phyloP scores from a whole-genome alignment of 2,888 invertebrate species.

The Pseudanteris insignis region DNA sequence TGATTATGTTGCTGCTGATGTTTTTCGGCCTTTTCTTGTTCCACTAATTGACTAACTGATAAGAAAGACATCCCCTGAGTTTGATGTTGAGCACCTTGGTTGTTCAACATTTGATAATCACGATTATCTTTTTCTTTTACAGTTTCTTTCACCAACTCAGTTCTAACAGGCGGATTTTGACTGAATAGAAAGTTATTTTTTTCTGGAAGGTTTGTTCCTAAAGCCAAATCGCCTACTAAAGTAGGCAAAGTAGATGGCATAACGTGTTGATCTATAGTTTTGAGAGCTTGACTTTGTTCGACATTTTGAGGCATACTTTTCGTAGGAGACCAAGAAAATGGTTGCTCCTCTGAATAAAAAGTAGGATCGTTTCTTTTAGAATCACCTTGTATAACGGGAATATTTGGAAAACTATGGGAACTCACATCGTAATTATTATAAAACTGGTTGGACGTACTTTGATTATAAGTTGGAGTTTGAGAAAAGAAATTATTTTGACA shows the following conservation, averaged over 20 bases:
- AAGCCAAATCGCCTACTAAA: slow-evolving; percentile 72
- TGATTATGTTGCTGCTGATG: slow-evolving; percentile 53
- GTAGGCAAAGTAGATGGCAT: slow-evolving; percentile 71
- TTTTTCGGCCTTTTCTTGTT: slow-evolving; percentile 67
- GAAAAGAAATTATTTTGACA: slow-evolving; percentile 63
- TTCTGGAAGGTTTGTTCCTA: slow-evolving; percentile 64
- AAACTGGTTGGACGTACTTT: slow-evolving; percentile 60
- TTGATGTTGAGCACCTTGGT: slow-evolving; percentile 61
- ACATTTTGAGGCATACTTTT: slow-evolving; percentile 67
- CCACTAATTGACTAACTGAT: slow-evolving; percentile 74
- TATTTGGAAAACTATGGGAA: slow-evolving; percentile 60
- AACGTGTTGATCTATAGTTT: slow-evolving; percentile 61
- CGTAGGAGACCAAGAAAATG: slow-evolving; percentile 71
- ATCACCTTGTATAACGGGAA: slow-evolving; percentile 58
- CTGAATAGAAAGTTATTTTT: slow-evolving; percentile 62
- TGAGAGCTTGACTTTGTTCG: slow-evolving; percentile 56
- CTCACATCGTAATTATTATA: slow-evolving; percentile 63
- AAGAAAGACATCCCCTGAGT: slow-evolving; percentile 68
- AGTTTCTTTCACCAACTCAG: slow-evolving; percentile 52
- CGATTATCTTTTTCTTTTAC: slow-evolving; percentile 59
- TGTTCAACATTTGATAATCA: slow-evolving; percentile 60
- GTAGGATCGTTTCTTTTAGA: slow-evolving; percentile 51
- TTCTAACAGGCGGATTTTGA: slow-evolving; percentile 48
- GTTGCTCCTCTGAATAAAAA: slow-evolving; percentile 66
- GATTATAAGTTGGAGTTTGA: slow-evolving; percentile 61